Evolutionary conservation across 2,797 vertebrate species (phyloP), one percentile per base, ranked within the genome.

Genomic region (Urocyon cinereoargenteus): DNA sequence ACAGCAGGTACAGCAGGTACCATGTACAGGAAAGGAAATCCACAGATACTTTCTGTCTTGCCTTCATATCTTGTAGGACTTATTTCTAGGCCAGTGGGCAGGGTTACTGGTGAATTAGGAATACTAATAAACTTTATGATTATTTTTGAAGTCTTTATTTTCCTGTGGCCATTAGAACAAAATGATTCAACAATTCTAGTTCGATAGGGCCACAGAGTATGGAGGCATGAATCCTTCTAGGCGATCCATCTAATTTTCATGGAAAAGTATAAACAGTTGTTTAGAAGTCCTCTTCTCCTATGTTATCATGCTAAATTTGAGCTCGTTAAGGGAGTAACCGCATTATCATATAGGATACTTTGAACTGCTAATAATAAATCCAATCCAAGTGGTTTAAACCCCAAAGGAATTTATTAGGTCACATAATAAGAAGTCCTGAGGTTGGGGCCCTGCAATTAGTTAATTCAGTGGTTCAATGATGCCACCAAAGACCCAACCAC

Each of bases 91-190:
- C 55, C 28, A 75, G n/a, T 83, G 72, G 16, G 22, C 70, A 10
- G 36, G n/a, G 53, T 61, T 87, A 61, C 36, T 77, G 28, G 21
- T 94, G 13, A 77, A 31, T 91, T 61, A 16, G 5, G n/a, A 77
- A 45, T 59, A 70, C 57, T 59, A 11, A n/a, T 53, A 68, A 70
- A 45, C 61, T 88, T 70, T 3, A 5, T 36, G 45, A 49, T 55
- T 77, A 57, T 84, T 88, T 91, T 53, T 84, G 68, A 91, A 78
- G 11, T 49, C 68, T 91, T 86, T 78, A 78, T 91, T 84, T 94
- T 88, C 45, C 36, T n/a, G 49, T 70, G 18, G 28, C 10, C 28
- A 49, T 5, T n/a, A 34, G 31, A 49, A 31, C 13, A 31, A 14
- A 62, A 24, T 45, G 61, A 70, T 45, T 55, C 22, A 94, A 77